These are phyloP conservation scores for Hypomesus transpacificus DNA, from an alignment of 2,113 vertebrate genomes.

Conservation along the genomic window DNA sequence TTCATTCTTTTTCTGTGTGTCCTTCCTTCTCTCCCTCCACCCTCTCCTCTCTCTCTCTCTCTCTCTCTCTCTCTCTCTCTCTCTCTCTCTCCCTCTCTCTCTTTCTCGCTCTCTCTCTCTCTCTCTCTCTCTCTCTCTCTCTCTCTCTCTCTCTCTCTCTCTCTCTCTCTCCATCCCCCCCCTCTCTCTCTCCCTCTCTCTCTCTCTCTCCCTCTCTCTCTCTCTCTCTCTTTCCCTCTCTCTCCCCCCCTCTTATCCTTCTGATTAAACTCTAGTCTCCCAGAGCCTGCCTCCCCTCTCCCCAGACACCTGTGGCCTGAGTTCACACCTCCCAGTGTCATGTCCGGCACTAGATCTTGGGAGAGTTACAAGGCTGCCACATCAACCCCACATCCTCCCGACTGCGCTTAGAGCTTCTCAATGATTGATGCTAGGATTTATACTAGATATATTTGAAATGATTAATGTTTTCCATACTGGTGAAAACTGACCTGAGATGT, in stretches of 20 bases:
- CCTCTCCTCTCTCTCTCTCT: neutral
- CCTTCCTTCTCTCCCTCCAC: neutral
- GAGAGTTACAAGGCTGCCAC: too few species aligned
- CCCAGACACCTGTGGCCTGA: neutral
- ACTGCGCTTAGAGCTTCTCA: too few species aligned
- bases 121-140: neutral
- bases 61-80: neutral
- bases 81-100: neutral
- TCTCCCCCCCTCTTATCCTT: neutral
- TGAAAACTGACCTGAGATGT: too few species aligned
- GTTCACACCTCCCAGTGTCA: neutral
- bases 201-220: neutral
- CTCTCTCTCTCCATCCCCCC: constrained; percentile 37
- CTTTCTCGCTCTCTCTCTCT: neutral
- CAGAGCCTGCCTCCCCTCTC: neutral
- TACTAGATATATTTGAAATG: too few species aligned
- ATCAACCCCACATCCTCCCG: too few species aligned
- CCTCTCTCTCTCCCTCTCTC: constrained; percentile 46
- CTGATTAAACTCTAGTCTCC: neutral
- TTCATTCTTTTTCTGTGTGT: neutral
- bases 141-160: neutral
- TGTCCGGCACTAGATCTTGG: neutral
- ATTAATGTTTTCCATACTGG: too few species aligned
- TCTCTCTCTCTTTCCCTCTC: neutral
- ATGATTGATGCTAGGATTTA: too few species aligned